Conservation (phyloP, 2,113 vertebrate genomes). For the Platanista minor region DNA sequence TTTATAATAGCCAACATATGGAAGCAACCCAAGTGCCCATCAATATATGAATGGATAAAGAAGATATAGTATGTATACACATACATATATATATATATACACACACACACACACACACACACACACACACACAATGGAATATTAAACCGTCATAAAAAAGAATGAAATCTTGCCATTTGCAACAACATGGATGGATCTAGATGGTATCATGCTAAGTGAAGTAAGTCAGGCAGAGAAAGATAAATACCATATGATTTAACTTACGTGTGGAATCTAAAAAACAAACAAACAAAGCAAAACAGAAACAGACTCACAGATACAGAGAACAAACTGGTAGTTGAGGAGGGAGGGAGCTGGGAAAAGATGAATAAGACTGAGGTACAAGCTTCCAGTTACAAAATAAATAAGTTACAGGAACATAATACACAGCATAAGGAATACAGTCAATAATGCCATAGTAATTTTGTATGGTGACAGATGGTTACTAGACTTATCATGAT, state of each 20-base stretch:
- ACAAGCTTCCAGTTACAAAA: background rate
- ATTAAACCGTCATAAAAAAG: background rate
- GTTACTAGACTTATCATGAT: background rate
- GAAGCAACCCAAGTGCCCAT: background rate
- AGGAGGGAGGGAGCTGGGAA: background rate
- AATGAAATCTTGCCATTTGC: background rate
- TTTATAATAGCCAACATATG: background rate
- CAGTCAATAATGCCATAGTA: background rate
- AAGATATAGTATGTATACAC: background rate
- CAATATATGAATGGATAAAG: background rate
- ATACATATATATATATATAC: too few species aligned
- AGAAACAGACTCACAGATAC: too few species aligned
- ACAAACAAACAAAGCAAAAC: background rate
- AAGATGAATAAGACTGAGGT: background rate
- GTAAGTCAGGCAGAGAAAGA: background rate
- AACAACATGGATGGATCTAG: background rate
- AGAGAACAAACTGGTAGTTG: background rate
- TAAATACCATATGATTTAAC: background rate
- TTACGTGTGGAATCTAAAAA: background rate
- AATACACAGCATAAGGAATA: background rate
- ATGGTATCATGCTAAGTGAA: background rate
- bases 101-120: too few species aligned
- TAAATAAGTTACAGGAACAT: background rate
- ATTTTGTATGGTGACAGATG: background rate
- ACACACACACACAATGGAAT: background rate